A percentile compares a stretch with the other conserved stretches of the same genome.
Evolutionary conservation across 2,113 vertebrate genomes (phyloP).

Genomic region (Aspidoscelis tigris): DNA sequence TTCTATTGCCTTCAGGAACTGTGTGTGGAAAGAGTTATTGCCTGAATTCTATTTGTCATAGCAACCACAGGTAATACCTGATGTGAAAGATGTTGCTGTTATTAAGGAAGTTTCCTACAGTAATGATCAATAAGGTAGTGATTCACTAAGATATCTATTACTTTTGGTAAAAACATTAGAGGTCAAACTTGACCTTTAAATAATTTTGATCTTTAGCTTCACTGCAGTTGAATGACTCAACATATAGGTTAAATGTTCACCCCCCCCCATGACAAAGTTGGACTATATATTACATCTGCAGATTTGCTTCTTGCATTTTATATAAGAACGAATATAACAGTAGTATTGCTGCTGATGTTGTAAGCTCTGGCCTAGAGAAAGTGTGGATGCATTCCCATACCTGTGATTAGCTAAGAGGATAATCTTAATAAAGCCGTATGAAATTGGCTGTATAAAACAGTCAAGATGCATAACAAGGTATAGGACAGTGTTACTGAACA

Average conservation of each 20-base stretch:
- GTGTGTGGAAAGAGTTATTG: conserved; percentile 16
- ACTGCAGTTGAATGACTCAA: no score
- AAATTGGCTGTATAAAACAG: no score
- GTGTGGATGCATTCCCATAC: no score
- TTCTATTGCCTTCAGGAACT: conserved; percentile 9
- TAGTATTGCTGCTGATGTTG: no score
- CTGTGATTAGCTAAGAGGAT: no score
- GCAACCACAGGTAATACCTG: conserved; percentile 53
- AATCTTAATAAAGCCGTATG: no score
- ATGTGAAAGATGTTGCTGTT: conserved; percentile 29
- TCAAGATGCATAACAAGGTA: no score
- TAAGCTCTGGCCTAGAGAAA: no score
- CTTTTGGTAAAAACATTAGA: not conserved
- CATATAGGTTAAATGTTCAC: no score
- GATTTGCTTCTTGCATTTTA: not conserved
- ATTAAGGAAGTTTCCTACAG: not conserved
- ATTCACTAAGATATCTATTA: no score
- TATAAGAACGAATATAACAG: not conserved
- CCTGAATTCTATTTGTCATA: conserved; percentile 52
- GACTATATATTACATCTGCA: not conserved
- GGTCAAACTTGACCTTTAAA: not conserved
- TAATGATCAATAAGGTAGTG: no score
- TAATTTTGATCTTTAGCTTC: no score
- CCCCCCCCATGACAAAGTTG: not conserved
- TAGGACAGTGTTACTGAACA: not conserved